These are phyloP conservation scores for Doris montereyensis DNA, from an alignment of 2,888 invertebrate genomes.

Conservation along the genomic window DNA sequence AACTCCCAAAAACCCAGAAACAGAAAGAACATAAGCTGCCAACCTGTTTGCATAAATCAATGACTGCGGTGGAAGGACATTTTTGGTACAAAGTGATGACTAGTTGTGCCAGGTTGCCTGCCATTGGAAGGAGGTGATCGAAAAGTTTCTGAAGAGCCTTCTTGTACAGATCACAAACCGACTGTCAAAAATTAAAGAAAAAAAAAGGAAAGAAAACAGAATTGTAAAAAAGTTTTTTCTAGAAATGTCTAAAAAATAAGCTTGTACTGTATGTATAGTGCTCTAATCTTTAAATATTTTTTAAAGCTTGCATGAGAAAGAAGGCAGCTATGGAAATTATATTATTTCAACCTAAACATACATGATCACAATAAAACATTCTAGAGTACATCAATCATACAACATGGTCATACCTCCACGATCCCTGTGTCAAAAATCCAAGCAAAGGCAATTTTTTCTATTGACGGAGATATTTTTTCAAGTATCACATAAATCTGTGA, in stretches of 20 bases:
- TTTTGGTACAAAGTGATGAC: constrained; percentile 80
- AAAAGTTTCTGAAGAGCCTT: constrained; percentile 82
- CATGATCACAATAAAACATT: too few species aligned
- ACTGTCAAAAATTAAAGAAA: constrained; percentile 74
- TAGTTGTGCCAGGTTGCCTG: constrained; percentile 81
- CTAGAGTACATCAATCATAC: too few species aligned
- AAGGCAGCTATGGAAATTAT: too few species aligned
- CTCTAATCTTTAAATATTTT: too few species aligned
- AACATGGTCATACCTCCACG: constrained; percentile 78
- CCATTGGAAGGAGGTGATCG: constrained; percentile 80
- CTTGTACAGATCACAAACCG: constrained; percentile 78
- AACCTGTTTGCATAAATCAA: constrained; percentile 82
- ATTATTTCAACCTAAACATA: too few species aligned
- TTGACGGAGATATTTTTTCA: constrained; percentile 65
- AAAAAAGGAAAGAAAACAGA: too few species aligned
- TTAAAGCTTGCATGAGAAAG: too few species aligned
- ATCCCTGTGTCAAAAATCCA: constrained; percentile 80
- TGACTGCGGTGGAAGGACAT: constrained; percentile 80
- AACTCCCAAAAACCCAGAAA: neutral
- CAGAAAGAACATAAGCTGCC: neutral
- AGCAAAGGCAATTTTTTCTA: constrained; percentile 73
- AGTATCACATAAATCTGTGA: constrained; percentile 67
- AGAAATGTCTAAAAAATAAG: too few species aligned
- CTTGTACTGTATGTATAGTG: too few species aligned
- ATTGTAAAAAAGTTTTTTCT: too few species aligned